Evolutionary conservation across 2,797 vertebrate genomes (phyloP).

Genomic region (Todus mexicanus): DNA sequence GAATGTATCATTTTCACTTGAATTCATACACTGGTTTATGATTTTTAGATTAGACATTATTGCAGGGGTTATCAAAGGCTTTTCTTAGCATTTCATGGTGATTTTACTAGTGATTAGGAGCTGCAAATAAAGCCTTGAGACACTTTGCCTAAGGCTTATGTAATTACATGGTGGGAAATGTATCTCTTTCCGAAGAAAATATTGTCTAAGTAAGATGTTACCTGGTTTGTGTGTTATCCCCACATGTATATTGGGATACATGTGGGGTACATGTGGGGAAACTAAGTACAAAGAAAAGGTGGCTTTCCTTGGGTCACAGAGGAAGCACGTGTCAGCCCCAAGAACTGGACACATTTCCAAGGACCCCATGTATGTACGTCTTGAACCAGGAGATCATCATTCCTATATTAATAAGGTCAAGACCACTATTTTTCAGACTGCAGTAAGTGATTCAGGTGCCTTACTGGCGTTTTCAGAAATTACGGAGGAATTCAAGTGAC

Average conservation of each 20-base stretch:
- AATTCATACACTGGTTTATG: not conserved
- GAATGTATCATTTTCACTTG: not conserved
- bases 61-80: not conserved
- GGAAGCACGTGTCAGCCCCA: not conserved
- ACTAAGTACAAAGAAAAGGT: rapidly evolving
- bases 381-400: not conserved
- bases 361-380: not conserved
- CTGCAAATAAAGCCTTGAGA: not conserved
- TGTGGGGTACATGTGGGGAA: too few relatives aligned
- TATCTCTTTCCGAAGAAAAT: not conserved
- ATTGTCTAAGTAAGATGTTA: not conserved
- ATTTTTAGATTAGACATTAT: not conserved
- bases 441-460: not conserved
- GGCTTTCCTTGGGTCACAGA: not conserved
- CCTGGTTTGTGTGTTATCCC: not conserved
- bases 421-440: not conserved
- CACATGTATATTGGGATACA: too few relatives aligned
- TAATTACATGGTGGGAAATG: not conserved
- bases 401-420: not conserved
- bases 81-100: not conserved
- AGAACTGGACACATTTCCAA: not conserved
- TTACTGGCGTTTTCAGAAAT: not conserved
- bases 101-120: not conserved
- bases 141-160: not conserved
- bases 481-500: not conserved